A percentile compares a stretch with the other conserved stretches of the same genome.
These are phyloP conservation scores for Aradophagus sp. DNA, from an alignment of 1,140 invertebrate genomes.

Conservation along the genomic window DNA sequence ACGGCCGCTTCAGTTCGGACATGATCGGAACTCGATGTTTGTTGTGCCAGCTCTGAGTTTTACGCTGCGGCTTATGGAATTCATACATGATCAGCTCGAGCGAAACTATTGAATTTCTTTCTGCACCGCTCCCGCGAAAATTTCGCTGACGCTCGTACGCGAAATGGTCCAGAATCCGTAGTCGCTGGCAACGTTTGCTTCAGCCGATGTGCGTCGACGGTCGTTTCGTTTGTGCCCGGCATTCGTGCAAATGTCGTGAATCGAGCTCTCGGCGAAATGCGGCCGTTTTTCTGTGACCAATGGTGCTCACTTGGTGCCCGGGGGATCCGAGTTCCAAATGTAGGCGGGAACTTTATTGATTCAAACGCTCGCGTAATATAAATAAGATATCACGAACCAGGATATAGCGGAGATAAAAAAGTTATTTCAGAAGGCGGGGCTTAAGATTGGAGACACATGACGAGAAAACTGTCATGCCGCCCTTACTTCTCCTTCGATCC, in stretches of 20 bases:
- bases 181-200: conserved; percentile 11
- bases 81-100: conserved; percentile 72
- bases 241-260: too few species aligned
- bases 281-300: too few species aligned
- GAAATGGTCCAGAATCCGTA: conserved; percentile 27
- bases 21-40: conserved; percentile 41
- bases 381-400: too few species aligned
- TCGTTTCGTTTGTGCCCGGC: too few species aligned
- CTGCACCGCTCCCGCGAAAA: conserved; percentile 61
- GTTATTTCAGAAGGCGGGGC: conserved; percentile 73
- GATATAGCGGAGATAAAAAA: too few species aligned
- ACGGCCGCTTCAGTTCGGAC: conserved; percentile 37
- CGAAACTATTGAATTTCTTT: conserved; percentile 65
- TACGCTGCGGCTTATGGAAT: conserved; percentile 71
- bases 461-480: conserved; percentile 75
- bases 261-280: too few species aligned
- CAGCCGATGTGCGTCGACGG: conserved; percentile 14
- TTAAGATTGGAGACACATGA: conserved; percentile 73
- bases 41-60: conserved; percentile 68
- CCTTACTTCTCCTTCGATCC: conserved; percentile 63
- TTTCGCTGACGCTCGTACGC: conserved; percentile 34
- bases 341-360: too few species aligned
- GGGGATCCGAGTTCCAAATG: too few species aligned
- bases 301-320: too few species aligned
- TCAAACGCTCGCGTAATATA: too few species aligned